Evolutionary conservation across 1,140 invertebrate genomes (phyloP).

Genomic region (Callitettix versicolor): DNA sequence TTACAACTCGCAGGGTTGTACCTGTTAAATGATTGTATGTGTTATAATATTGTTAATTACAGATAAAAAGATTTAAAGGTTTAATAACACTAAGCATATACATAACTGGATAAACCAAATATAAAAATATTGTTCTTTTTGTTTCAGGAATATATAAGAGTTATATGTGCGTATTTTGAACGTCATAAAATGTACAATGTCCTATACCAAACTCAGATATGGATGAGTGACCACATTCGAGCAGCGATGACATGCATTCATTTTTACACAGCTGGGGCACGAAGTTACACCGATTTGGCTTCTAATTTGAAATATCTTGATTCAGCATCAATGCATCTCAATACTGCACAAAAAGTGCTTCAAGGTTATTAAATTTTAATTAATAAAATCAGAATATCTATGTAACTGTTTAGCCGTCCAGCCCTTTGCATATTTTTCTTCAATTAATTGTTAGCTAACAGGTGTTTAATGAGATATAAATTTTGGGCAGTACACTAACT

Average conservation of each 20-base stretch:
- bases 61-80: too few species aligned
- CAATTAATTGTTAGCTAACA: too few species aligned
- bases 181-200: constrained; percentile 48
- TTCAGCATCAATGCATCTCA: neutral
- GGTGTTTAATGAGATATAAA: too few species aligned
- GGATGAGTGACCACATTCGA: constrained; percentile 53
- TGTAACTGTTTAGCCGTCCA: neutral
- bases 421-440: too few species aligned
- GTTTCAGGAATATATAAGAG: constrained; percentile 46
- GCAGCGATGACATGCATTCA: constrained; percentile 63
- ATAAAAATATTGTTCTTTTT: too few species aligned
- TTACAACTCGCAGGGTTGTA: too few species aligned
- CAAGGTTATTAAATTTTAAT: neutral
- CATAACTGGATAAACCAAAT: too few species aligned
- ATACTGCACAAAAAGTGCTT: neutral
- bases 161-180: constrained; percentile 53
- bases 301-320: neutral
- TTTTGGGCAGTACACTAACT: too few species aligned
- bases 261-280: constrained; percentile 47
- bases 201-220: constrained; percentile 56
- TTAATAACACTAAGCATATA: too few species aligned
- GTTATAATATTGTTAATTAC: too few species aligned
- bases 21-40: too few species aligned
- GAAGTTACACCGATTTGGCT: constrained; percentile 32
- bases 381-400: neutral